phyloP scores from a whole-genome alignment of 2,888 invertebrate genomes.

The Pristionchus entomophagus region DNA sequence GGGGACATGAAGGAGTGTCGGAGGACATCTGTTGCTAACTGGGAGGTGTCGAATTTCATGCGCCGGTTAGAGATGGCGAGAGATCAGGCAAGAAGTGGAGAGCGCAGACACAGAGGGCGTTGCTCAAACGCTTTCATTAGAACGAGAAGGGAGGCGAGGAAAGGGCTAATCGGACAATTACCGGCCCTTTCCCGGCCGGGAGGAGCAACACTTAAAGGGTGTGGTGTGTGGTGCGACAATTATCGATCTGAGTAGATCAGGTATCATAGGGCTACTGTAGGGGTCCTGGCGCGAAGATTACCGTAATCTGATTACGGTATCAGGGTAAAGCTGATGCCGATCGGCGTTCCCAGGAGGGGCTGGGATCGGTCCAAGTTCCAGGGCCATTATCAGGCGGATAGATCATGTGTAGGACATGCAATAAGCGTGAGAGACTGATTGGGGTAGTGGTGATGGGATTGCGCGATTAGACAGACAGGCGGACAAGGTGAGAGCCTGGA shows the following conservation, averaged over 20 bases:
- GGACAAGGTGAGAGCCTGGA: neutral
- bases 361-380: neutral
- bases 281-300: neutral
- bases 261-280: neutral
- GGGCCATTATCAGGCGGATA: neutral
- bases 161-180: conserved; percentile 38
- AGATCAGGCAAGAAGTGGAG: neutral
- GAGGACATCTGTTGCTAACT: conserved; percentile 20
- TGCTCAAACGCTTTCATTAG: conserved; percentile 31
- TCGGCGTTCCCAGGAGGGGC: neutral
- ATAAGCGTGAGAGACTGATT: conserved; percentile 8
- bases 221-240: neutral
- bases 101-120: neutral
- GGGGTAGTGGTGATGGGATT: neutral
- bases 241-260: neutral
- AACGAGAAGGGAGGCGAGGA: neutral
- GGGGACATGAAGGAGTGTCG: neutral
- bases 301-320: neutral
- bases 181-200: neutral
- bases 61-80: neutral
- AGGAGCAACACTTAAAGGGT: neutral
- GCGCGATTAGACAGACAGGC: neutral
- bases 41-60: conserved; percentile 32
- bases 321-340: conserved; percentile 8
- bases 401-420: neutral